Percentiles rank a stretch among this genome's conserved stretches.
phyloP scores from a whole-genome alignment of 1,140 invertebrate species.

The Drosophila serrata region DNA sequence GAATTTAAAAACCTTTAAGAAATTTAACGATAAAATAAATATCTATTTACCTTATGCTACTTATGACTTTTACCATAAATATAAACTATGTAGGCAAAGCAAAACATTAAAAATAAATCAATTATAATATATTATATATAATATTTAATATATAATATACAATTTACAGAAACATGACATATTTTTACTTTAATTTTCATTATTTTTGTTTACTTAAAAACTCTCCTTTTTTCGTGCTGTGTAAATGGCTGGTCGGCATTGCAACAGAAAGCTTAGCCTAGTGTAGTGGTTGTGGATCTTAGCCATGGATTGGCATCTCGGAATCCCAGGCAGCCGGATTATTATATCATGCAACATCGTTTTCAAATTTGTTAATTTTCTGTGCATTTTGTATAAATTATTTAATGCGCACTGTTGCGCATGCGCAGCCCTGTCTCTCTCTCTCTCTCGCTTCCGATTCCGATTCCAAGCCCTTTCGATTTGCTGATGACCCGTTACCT shows the following conservation, averaged over 20 bases:
- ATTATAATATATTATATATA: neutral
- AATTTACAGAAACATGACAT: neutral
- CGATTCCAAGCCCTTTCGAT: conserved; percentile 10
- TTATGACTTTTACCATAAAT: too few relatives aligned
- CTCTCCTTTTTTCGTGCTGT: neutral
- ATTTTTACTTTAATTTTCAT: neutral
- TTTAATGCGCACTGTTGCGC: conserved; percentile 77
- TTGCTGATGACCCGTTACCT: conserved; percentile 40
- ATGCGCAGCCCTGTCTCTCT: conserved; percentile 34
- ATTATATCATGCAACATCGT: conserved; percentile 78
- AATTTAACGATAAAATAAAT: neutral
- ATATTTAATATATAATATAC: neutral
- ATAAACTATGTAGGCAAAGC: neutral
- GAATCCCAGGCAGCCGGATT: conserved; percentile 41
- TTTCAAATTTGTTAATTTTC: conserved; percentile 76
- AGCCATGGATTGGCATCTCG: conserved; percentile 32
- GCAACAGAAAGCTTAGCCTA: conserved; percentile 45
- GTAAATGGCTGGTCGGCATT: conserved; percentile 37
- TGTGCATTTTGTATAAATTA: conserved; percentile 81
- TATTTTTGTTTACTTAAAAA: neutral
- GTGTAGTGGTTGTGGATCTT: conserved; percentile 2
- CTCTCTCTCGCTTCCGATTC: neutral
- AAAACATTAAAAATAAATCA: neutral
- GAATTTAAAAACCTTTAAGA: neutral
- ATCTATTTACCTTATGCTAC: too few relatives aligned